Conservation (phyloP, 2,113 vertebrate genomes). For the Rhadina sibilatrix region DNA sequence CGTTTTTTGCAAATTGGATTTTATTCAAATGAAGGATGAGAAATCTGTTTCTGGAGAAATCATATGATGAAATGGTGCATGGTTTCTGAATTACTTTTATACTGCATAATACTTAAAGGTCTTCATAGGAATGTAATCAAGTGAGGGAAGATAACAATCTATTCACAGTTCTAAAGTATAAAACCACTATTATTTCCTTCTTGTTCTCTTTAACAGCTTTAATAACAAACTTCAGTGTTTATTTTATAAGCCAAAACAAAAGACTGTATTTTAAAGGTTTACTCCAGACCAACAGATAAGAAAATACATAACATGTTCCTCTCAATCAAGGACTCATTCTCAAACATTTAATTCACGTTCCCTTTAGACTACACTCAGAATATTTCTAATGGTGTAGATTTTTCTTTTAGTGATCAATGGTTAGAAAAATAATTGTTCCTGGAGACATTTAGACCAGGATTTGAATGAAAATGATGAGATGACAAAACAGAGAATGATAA, state of each 20-base stretch:
- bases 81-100: background rate
- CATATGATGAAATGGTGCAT: background rate
- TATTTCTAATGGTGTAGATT: background rate
- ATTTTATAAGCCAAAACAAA: background rate
- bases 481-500: background rate
- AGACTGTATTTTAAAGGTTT: background rate
- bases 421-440: background rate
- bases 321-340: background rate
- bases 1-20: background rate
- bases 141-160: background rate
- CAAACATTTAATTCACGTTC: background rate
- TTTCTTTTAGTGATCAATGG: background rate
- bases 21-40: background rate
- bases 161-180: background rate
- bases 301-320: accelerated
- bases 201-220: background rate
- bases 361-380: background rate
- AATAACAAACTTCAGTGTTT: background rate
- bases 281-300: background rate
- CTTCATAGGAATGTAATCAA: background rate
- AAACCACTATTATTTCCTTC: background rate
- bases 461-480: background rate
- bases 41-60: background rate
- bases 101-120: background rate
- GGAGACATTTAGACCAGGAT: background rate